A percentile compares a stretch with the other conserved stretches of the same genome.
These are phyloP conservation scores for Latheticus oryzae DNA, from an alignment of 2,888 invertebrate species.

Conservation along the genomic window DNA sequence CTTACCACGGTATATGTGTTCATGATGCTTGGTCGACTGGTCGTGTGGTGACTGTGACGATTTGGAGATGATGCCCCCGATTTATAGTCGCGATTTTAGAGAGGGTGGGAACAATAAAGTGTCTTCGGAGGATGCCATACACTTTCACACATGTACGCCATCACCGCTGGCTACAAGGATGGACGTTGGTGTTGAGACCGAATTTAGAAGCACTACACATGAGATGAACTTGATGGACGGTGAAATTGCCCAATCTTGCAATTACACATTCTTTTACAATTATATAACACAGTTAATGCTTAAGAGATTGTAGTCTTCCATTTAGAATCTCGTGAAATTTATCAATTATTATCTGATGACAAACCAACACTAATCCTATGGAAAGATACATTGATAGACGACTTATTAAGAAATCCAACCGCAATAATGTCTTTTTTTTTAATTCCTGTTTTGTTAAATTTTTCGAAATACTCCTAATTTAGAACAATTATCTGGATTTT, in stretches of 20 bases:
- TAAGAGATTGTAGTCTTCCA: too few species aligned
- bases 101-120: conserved; percentile 58
- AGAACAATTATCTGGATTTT: too few species aligned
- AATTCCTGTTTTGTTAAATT: too few species aligned
- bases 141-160: conserved; percentile 52
- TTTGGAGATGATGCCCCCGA: conserved; percentile 53
- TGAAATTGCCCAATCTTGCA: conserved; percentile 12
- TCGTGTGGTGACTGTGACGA: conserved; percentile 64
- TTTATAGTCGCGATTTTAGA: conserved; percentile 59
- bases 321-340: too few species aligned
- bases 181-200: too few species aligned
- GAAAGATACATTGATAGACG: background rate
- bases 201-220: conserved; percentile 11
- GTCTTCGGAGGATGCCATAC: conserved; percentile 56
- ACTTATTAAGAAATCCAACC: conserved; percentile 8
- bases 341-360: background rate
- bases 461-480: too few species aligned
- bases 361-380: conserved; percentile 6
- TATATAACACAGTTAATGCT: conserved; percentile 6
- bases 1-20: conserved; percentile 67
- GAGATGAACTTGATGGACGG: conserved; percentile 15
- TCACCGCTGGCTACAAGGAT: conserved; percentile 12
- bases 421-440: too few species aligned
- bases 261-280: conserved; percentile 9
- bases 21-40: conserved; percentile 65